phyloP scores from a whole-genome alignment of 2,797 vertebrate species.

The Okamejei kenojei region DNA sequence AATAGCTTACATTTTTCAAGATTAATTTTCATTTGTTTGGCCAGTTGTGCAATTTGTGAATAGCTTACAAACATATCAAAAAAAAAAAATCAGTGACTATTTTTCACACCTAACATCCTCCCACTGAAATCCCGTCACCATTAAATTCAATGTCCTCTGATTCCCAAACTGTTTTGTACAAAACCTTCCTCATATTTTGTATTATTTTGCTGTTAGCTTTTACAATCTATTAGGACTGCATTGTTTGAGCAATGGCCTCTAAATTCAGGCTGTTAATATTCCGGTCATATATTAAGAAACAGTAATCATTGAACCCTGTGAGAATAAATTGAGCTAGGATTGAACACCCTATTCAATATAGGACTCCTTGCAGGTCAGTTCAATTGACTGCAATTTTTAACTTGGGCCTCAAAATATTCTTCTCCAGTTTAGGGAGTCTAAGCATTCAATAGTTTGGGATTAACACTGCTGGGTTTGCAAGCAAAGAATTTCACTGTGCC shows the following conservation, averaged over 20 bases:
- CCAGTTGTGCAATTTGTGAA: background rate
- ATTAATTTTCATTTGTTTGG: constrained; percentile 1
- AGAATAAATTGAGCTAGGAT: background rate
- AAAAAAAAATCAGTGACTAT: background rate
- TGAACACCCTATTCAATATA: background rate
- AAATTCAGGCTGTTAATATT: background rate
- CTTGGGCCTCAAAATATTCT: background rate
- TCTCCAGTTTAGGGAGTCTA: background rate
- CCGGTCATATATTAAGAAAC: background rate
- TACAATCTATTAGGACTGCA: background rate
- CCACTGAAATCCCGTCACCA: background rate
- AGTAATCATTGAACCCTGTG: background rate
- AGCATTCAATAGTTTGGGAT: background rate
- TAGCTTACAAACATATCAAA: too few species aligned
- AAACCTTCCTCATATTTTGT: background rate
- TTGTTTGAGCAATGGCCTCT: background rate
- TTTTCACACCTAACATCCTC: background rate
- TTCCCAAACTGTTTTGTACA: background rate
- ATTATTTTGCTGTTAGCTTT: background rate
- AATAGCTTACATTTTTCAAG: background rate
- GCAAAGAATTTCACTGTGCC: too few species aligned
- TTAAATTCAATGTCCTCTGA: background rate
- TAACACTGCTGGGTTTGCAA: background rate
- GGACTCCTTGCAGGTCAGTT: background rate
- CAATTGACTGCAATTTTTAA: background rate